Conservation (phyloP, 92 coral and sea anemone genomes). For the Umimayanthus chanpuru region DNA sequence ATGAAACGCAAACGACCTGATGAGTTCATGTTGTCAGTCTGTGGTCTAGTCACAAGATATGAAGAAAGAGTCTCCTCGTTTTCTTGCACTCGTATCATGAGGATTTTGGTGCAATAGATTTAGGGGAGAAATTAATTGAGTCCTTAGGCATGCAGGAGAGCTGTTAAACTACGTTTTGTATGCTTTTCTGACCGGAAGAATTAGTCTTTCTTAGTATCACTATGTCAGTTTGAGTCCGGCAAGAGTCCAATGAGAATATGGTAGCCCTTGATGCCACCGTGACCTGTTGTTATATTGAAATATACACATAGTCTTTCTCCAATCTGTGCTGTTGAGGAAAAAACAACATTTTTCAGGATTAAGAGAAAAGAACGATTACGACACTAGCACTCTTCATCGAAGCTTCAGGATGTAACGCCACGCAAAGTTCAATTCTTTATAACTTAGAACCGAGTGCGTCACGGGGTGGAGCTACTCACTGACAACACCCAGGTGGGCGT, state of each 20-base stretch:
- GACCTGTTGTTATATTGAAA: not conserved
- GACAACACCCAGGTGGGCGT: conserved; percentile 12
- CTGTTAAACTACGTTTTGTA: conserved; percentile 13
- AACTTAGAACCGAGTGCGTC: not conserved
- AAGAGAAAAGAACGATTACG: not conserved
- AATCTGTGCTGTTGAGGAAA: not conserved
- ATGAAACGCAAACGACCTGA: not conserved
- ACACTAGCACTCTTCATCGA: not conserved
- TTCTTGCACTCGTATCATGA: not conserved
- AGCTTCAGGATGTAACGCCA: not conserved
- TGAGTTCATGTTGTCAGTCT: not conserved
- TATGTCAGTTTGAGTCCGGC: not conserved
- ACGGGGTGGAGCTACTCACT: not conserved
- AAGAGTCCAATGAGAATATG: too few relatives aligned
- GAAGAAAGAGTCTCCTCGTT: not conserved
- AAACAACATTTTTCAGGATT: not conserved
- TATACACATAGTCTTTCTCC: not conserved
- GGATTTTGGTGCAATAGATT: not conserved
- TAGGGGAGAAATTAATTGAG: not conserved
- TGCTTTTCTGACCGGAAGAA: not conserved
- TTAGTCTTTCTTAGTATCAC: not conserved
- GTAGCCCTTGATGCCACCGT: not conserved
- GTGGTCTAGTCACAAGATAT: conserved; percentile 6
- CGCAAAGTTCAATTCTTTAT: not conserved
- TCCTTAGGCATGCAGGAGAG: conserved; percentile 1